Evolutionary conservation across 2,797 vertebrate species (phyloP).

Genomic region (Sebastes reedi): DNA sequence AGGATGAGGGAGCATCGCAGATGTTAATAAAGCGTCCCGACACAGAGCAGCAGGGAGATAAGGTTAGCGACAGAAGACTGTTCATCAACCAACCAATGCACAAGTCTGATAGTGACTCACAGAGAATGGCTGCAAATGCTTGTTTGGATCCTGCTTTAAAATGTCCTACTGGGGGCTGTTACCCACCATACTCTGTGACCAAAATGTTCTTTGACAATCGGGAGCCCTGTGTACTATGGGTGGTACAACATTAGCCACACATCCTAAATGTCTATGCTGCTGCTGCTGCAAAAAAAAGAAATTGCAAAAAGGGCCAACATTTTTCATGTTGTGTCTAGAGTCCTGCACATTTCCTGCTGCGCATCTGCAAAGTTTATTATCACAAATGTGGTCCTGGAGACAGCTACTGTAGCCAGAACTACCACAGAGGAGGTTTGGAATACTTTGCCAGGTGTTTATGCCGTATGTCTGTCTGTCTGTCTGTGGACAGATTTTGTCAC

Average conservation of each 20-base stretch:
- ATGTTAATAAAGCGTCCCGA: conserved; percentile 35
- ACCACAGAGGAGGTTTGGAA: too few relatives aligned
- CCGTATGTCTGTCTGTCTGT: too few relatives aligned
- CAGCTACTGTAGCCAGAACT: too few relatives aligned
- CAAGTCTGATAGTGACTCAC: background rate
- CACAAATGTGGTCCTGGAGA: too few relatives aligned
- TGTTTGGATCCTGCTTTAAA: background rate
- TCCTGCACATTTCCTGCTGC: background rate
- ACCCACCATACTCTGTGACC: background rate
- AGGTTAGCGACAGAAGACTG: conserved; percentile 1
- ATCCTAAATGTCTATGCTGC: background rate
- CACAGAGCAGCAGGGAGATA: conserved; percentile 24
- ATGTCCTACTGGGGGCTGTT: background rate
- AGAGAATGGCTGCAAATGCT: background rate
- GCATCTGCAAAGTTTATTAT: background rate
- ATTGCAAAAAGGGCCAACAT: background rate
- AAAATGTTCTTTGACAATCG: background rate
- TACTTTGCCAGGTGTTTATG: too few relatives aligned
- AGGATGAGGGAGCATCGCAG: conserved; percentile 13
- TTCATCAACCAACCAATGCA: conserved; percentile 14
- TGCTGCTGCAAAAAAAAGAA: background rate
- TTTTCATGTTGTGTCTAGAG: background rate
- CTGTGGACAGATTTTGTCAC: too few relatives aligned
- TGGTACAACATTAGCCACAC: background rate
- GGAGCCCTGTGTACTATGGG: background rate